Evolutionary conservation across 2,113 vertebrate genomes (phyloP).

Genomic region (Siniperca knerii): DNA sequence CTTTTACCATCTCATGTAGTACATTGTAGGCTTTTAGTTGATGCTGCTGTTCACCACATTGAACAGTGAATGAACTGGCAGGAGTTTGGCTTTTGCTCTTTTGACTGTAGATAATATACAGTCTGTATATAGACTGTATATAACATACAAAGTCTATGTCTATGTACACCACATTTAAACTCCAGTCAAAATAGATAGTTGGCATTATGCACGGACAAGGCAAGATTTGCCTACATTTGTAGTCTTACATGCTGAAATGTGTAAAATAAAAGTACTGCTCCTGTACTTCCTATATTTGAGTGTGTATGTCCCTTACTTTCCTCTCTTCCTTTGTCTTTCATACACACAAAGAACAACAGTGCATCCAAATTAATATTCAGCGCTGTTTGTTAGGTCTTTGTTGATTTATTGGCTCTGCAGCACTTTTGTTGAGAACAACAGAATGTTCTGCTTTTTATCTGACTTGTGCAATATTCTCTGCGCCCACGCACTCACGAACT

Average conservation of each 20-base stretch:
- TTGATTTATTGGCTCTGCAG: slow-evolving; percentile 68
- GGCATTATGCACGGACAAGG: background rate
- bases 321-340: background rate
- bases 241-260: background rate
- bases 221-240: background rate
- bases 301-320: background rate
- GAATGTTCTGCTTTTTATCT: slow-evolving; percentile 41
- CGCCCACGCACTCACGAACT: slow-evolving; percentile 30
- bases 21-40: background rate
- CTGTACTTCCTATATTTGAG: background rate
- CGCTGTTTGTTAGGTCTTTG: slow-evolving; percentile 16
- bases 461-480: slow-evolving; percentile 59
- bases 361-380: slow-evolving; percentile 49
- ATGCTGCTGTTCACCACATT: background rate
- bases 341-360: background rate
- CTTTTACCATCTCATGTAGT: background rate
- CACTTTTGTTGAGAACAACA: slow-evolving; percentile 55
- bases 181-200: background rate
- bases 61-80: background rate
- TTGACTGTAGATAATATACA: too few relatives aligned
- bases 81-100: background rate
- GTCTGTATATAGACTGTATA: too few relatives aligned
- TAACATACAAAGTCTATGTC: background rate
- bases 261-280: too few relatives aligned
- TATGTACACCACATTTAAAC: too few relatives aligned